A percentile compares a stretch with the other conserved stretches of the same genome.
phyloP scores from a whole-genome alignment of 2,113 vertebrate genomes.

The Aegithalos caudatus region DNA sequence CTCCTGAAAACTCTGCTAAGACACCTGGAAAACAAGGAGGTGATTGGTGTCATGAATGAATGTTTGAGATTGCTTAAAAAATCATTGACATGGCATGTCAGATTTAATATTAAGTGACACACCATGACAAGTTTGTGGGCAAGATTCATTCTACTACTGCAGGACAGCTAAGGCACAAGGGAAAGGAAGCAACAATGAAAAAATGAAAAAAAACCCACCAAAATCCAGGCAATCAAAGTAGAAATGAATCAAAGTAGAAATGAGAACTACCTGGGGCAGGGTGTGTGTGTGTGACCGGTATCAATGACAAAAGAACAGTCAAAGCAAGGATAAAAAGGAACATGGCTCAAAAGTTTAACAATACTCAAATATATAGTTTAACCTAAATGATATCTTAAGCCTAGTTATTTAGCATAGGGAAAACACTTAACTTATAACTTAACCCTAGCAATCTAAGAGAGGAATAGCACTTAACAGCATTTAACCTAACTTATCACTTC shows the following conservation, averaged over 20 bases:
- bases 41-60: background rate
- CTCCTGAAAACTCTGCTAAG: background rate
- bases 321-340: background rate
- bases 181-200: background rate
- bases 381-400: background rate
- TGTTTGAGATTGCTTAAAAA: background rate
- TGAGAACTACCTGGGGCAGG: background rate
- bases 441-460: background rate
- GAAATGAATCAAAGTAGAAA: background rate
- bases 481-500: background rate
- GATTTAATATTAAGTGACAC: background rate
- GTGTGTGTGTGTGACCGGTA: background rate
- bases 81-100: no score
- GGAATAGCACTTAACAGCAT: background rate
- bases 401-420: background rate
- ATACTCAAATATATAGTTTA: background rate
- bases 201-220: no score
- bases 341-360: background rate
- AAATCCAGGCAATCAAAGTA: background rate
- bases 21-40: background rate
- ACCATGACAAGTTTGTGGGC: accelerated
- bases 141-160: background rate
- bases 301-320: background rate
- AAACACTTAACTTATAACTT: background rate
- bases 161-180: background rate